Percentiles rank a stretch among this genome's conserved stretches.
Conservation (phyloP, 1,140 invertebrate genomes). For the Zaprionus capensis region DNA sequence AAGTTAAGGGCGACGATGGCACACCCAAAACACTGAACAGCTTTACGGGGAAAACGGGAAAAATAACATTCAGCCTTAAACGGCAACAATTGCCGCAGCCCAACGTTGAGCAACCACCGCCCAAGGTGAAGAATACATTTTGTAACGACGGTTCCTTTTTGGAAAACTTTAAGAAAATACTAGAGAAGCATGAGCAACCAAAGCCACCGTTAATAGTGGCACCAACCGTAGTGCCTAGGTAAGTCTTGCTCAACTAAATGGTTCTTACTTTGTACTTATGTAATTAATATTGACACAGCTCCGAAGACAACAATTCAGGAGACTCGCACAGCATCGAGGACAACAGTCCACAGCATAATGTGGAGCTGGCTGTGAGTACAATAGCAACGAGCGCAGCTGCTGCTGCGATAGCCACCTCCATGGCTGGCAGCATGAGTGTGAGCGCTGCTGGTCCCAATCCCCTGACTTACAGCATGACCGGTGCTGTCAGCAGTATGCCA, state of each 20-base stretch:
- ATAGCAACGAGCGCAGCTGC: slow-evolving; percentile 47
- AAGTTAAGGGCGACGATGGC: slow-evolving; percentile 44
- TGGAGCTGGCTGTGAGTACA: slow-evolving; percentile 39
- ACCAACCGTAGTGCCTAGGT: slow-evolving; percentile 47
- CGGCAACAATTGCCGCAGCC: slow-evolving; percentile 66
- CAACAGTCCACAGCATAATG: slow-evolving; percentile 38
- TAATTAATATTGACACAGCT: slow-evolving; percentile 10
- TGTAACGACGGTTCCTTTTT: slow-evolving; percentile 91
- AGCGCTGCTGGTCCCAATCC: slow-evolving; percentile 71
- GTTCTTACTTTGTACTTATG: not conserved
- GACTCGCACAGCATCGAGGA: slow-evolving; percentile 51
- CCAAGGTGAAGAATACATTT: slow-evolving; percentile 86
- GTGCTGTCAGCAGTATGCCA: slow-evolving; percentile 59
- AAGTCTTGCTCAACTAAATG: not conserved
- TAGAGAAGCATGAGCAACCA: slow-evolving; percentile 85
- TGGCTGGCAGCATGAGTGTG: slow-evolving; percentile 46
- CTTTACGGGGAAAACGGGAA: slow-evolving; percentile 76
- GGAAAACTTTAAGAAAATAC: slow-evolving; percentile 90
- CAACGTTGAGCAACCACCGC: slow-evolving; percentile 67
- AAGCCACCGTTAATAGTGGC: slow-evolving; percentile 75
- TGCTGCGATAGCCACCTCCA: slow-evolving; percentile 45
- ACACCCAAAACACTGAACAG: slow-evolving; percentile 63
- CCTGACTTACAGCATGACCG: slow-evolving; percentile 69
- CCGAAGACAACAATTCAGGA: slow-evolving; percentile 40
- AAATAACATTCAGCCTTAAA: slow-evolving; percentile 73